Evolutionary conservation across 2,113 vertebrate genomes (phyloP), one percentile per base, ranked within the genome.

Genomic region (Camelus bactrianus): DNA sequence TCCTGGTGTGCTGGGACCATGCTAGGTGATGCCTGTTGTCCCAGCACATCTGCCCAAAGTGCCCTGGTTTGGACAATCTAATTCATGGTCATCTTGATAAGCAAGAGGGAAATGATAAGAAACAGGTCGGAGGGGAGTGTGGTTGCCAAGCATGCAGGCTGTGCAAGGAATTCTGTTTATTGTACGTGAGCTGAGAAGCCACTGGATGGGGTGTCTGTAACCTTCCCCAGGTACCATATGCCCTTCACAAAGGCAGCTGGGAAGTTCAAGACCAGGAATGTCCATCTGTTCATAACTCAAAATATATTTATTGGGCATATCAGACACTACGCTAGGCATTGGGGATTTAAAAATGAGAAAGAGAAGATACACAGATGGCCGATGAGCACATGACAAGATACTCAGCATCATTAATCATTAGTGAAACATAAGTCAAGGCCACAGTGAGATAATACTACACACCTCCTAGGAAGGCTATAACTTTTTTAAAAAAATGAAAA

Each of bases 141-240:
- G 22, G 76, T 26, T 52, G 54, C n/a, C 46, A 17, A 50, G 42
- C 1, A 0, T 0, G 0, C 48, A 12, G 58, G 19, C 19, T 19
- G 46, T 15, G n/a, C 2, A 3, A 76, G 70, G 72, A 56, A 20
- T 46, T 56, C 60, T 35, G 82, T 62, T 48, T 28, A 60, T 32
- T n/a, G 46, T 35, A 8, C 42, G 26, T 6, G 2, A 19, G 2
- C 32, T 8, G 15, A 69, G 52, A 30, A 54, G 32, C 7, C 5
- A 42, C 32, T 28, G 38, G 32, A n/a, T 20, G 8, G 35, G 48
- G 5, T 19, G 56, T 35, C 83, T n/a, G 38, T 24, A 81, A 76
- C 0, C 0, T 54, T 30, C 89, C 38, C 22, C 15, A 38, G 54
- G 84, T 14, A 30, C 42, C 4, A 0, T 3, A 14, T 22, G 24